A percentile compares a stretch with the other conserved stretches of the same genome.
These are phyloP conservation scores for Calidris pugnax DNA, from an alignment of 2,113 vertebrate species.

Conservation along the genomic window DNA sequence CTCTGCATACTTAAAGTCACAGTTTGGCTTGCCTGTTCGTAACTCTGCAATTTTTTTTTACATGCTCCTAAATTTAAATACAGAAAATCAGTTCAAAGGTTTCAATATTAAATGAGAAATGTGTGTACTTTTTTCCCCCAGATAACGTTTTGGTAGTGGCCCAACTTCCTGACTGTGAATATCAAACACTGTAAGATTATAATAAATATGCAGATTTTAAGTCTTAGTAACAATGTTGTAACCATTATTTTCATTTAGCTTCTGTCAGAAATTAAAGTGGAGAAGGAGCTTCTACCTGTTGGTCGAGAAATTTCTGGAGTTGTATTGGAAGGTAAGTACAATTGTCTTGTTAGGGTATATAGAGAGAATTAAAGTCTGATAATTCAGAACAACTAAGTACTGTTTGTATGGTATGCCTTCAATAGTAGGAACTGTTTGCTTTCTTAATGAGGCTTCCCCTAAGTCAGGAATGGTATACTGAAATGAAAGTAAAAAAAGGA, in stretches of 20 bases:
- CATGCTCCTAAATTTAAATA: background rate
- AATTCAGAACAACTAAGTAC: background rate
- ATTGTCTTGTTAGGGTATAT: background rate
- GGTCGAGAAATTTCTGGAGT: constrained; percentile 91
- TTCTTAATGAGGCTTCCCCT: background rate
- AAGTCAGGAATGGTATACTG: background rate
- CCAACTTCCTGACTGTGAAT: background rate
- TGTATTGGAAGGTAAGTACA: constrained; percentile 84
- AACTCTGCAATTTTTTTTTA: background rate
- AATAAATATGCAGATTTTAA: background rate
- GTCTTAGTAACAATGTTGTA: background rate
- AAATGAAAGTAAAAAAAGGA: background rate
- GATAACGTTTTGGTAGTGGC: background rate
- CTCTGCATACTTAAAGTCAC: background rate
- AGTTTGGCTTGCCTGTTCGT: background rate
- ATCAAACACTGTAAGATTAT: background rate
- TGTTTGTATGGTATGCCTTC: background rate
- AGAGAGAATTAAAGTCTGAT: background rate
- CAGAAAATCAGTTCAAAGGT: background rate
- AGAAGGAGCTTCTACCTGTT: constrained; percentile 83
- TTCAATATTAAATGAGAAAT: background rate
- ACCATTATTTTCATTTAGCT: constrained; percentile 76
- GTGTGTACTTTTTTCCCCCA: background rate
- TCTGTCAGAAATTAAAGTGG: constrained; percentile 81
- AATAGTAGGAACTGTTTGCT: background rate